Percentiles rank a stretch among this genome's conserved stretches.
phyloP scores from a whole-genome alignment of 2,888 invertebrate genomes.

The Drosophila niveifrons region DNA sequence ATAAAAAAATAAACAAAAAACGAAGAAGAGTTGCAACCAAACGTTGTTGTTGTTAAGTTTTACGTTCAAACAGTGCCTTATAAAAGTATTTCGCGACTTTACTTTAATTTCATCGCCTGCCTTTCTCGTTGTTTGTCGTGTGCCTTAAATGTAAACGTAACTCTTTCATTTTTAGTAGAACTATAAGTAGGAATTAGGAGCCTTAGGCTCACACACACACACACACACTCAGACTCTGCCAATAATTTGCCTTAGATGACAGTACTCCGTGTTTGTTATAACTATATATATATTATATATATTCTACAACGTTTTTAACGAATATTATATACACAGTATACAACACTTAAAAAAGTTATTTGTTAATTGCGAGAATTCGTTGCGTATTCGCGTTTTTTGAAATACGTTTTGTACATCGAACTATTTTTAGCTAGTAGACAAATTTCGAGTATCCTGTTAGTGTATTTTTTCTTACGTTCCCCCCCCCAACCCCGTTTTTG shows the following conservation, averaged over 20 bases:
- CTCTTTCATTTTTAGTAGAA: conserved; percentile 18
- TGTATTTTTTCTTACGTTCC: conserved; percentile 45
- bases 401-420: conserved; percentile 49
- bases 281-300: conserved; percentile 34
- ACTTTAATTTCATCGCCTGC: conserved; percentile 38
- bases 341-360: conserved; percentile 40
- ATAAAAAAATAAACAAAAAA: too few relatives aligned
- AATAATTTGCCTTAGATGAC: conserved; percentile 72
- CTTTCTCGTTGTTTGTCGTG: conserved; percentile 59
- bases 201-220: conserved; percentile 48
- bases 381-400: conserved; percentile 53
- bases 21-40: neutral
- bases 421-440: conserved; percentile 14
- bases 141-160: conserved; percentile 60
- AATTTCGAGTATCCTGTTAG: conserved; percentile 54
- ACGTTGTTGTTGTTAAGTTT: conserved; percentile 67
- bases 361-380: conserved; percentile 41
- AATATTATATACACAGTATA: conserved; percentile 47
- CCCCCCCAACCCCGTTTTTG: too few relatives aligned
- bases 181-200: conserved; percentile 29
- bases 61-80: conserved; percentile 62
- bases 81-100: conserved; percentile 33
- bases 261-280: conserved; percentile 12
- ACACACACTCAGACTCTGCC: conserved; percentile 48
- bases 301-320: conserved; percentile 19